These are phyloP conservation scores for Chorisops tibialis DNA, from an alignment of 2,888 invertebrate genomes.

Conservation along the genomic window DNA sequence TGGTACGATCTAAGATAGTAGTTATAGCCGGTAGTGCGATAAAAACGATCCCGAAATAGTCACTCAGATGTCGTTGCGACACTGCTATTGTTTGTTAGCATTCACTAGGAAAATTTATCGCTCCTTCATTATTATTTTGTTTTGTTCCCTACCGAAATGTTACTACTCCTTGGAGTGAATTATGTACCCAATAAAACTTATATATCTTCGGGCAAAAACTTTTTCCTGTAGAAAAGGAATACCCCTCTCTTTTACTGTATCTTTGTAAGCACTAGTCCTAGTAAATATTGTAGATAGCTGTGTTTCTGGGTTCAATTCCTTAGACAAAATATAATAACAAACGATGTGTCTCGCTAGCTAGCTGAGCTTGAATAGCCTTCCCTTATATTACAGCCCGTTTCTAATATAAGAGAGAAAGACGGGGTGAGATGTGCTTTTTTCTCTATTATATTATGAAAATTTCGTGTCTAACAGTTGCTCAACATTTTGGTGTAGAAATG, in stretches of 20 bases:
- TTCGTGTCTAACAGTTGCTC: constrained; percentile 16
- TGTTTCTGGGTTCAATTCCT: too few species aligned
- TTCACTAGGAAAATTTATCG: constrained; percentile 12
- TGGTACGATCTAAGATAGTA: not conserved
- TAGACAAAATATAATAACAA: too few species aligned
- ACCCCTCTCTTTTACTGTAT: too few species aligned
- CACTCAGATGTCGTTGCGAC: constrained; percentile 16
- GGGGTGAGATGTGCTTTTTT: not conserved
- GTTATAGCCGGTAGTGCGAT: not conserved
- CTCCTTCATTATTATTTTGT: constrained; percentile 14
- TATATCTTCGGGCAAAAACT: constrained; percentile 29
- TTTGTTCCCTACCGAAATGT: constrained; percentile 18
- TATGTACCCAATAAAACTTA: constrained; percentile 33
- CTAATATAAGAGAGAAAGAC: too few species aligned
- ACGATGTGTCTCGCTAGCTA: too few species aligned
- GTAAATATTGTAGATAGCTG: too few species aligned
- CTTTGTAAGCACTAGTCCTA: too few species aligned
- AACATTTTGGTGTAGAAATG: not conserved
- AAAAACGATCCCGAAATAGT: constrained; percentile 22
- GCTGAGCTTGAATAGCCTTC: too few species aligned
- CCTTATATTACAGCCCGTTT: too few species aligned
- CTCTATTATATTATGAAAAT: constrained; percentile 12
- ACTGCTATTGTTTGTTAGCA: constrained; percentile 9
- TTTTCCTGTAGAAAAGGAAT: not conserved
- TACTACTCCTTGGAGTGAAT: constrained; percentile 24